Conservation (phyloP, 2,113 vertebrate species). For the Macrotus californicus region DNA sequence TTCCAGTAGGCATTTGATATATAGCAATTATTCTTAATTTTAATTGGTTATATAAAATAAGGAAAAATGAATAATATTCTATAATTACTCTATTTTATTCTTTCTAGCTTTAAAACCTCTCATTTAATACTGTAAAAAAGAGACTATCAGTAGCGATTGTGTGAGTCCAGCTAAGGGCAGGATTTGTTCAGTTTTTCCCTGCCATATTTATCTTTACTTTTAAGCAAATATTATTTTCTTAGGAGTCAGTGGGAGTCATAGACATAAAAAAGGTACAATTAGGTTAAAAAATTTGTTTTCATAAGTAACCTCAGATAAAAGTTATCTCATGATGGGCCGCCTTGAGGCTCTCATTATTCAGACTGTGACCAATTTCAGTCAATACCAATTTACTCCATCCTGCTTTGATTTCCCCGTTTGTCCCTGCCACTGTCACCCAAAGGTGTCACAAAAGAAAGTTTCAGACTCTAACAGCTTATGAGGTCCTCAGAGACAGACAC, state of each 20-base stretch:
- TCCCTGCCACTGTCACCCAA: background rate
- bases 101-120: background rate
- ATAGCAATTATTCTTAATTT: background rate
- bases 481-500: background rate
- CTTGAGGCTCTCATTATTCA: background rate
- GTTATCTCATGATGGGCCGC: background rate
- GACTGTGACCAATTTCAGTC: too few species aligned
- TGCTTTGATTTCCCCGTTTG: background rate
- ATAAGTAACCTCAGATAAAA: background rate
- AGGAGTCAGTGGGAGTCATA: background rate
- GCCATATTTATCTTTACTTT: background rate
- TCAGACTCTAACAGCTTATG: background rate
- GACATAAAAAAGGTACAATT: background rate
- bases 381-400: background rate
- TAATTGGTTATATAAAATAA: background rate
- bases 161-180: background rate
- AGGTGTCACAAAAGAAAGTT: background rate
- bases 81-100: background rate
- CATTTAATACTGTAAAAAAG: background rate
- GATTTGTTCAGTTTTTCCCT: background rate
- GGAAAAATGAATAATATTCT: background rate
- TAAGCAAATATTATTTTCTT: background rate
- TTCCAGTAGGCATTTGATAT: background rate
- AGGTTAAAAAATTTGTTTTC: background rate
- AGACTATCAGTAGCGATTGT: too few species aligned